A percentile compares a stretch with the other conserved stretches of the same genome.
These are phyloP conservation scores for Phragmatobia fuliginosa DNA, from an alignment of 2,888 invertebrate genomes.

Conservation along the genomic window DNA sequence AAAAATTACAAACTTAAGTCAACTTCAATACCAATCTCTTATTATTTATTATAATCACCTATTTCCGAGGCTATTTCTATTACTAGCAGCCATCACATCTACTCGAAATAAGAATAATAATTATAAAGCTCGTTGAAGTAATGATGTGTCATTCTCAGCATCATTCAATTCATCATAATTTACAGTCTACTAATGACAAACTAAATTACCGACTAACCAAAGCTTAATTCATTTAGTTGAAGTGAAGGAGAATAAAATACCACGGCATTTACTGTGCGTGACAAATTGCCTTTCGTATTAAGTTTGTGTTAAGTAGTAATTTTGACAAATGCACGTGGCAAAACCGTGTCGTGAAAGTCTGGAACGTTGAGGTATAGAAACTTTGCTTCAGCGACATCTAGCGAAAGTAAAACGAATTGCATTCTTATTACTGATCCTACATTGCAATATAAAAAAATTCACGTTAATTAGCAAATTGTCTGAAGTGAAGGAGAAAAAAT, in stretches of 20 bases:
- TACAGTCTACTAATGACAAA: slow-evolving; percentile 29
- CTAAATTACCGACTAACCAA: slow-evolving; percentile 20
- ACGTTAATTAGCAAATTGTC: too few relatives aligned
- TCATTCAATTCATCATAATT: slow-evolving; percentile 30
- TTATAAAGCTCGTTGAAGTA: slow-evolving; percentile 3
- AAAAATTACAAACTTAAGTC: too few relatives aligned
- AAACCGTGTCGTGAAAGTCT: neutral
- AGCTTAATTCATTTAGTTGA: slow-evolving; percentile 38
- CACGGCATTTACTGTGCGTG: slow-evolving; percentile 29
- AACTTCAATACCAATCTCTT: neutral
- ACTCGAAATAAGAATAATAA: neutral
- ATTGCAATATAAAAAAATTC: neutral
- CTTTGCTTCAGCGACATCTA: neutral
- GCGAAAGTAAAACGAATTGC: neutral
- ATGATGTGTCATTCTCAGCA: slow-evolving; percentile 10
- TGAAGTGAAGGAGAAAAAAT: too few relatives aligned
- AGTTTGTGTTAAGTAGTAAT: slow-evolving; percentile 20
- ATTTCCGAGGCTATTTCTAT: slow-evolving; percentile 9
- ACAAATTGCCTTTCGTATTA: slow-evolving; percentile 31
- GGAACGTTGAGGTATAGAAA: neutral
- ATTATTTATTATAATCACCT: neutral
- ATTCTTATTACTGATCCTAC: neutral
- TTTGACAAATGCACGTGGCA: slow-evolving; percentile 5
- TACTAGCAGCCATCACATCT: neutral
- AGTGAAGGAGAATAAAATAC: slow-evolving; percentile 19